Evolutionary conservation across 2,113 vertebrate genomes (phyloP).

Genomic region (Mohoua ochrocephala): DNA sequence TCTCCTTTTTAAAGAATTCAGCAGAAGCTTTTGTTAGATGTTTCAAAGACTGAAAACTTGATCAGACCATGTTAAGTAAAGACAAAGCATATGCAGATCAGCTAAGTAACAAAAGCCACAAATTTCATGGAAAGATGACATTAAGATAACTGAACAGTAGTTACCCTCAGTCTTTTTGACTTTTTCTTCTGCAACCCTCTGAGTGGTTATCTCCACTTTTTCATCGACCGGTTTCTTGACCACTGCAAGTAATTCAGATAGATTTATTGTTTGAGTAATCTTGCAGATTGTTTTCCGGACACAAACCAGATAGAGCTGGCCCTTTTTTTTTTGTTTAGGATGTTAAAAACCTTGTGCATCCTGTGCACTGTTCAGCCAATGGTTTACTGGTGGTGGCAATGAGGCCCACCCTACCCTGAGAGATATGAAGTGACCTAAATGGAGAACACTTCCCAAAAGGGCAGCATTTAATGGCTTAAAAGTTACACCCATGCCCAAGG

Average conservation of each 20-base stretch:
- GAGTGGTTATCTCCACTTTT: constrained; percentile 71
- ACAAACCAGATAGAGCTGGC: neutral
- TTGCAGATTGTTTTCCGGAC: neutral
- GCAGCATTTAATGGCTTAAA: neutral
- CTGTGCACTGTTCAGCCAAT: fast-evolving
- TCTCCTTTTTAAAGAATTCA: neutral
- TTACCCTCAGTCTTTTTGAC: constrained; percentile 72
- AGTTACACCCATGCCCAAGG: neutral
- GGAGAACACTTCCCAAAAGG: neutral
- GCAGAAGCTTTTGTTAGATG: neutral
- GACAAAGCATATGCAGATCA: neutral
- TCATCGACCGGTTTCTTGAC: constrained; percentile 79
- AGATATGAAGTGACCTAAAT: neutral
- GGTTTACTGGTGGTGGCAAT: neutral
- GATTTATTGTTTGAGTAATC: constrained; percentile 40
- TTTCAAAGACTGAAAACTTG: neutral
- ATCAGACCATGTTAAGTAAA: neutral
- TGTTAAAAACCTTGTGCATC: neutral
- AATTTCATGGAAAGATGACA: neutral
- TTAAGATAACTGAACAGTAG: neutral
- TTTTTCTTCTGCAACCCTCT: constrained; percentile 70
- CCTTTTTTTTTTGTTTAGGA: neutral
- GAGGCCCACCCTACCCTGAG: neutral
- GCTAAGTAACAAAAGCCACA: neutral
- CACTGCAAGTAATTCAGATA: constrained; percentile 76